Base-by-base conservation (phyloP, 2,797 vertebrate genomes). In the Pseudocheirus occidentalis region DNA sequence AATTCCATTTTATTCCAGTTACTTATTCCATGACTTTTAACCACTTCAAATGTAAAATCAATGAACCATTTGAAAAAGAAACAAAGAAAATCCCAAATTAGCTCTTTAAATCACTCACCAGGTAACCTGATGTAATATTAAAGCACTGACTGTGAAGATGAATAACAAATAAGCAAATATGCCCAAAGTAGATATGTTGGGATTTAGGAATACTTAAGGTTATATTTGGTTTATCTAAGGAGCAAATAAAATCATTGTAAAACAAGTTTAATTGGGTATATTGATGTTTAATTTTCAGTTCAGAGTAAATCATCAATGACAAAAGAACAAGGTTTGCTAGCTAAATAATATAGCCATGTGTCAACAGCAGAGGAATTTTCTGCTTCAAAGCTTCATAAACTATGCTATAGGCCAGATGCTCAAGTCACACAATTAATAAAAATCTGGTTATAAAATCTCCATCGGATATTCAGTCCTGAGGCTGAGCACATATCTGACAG, bases 61-160 rank as follows among this genome's bases (percentile, higher is more conserved):
- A 96, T 21, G 4, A n/a, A 66, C 12, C 14, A 90, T 97, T 92
- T 94, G 90, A 56, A 97, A 97, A 94, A 94, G 87, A 97, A 95
- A 90, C 27, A 96, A 90, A 62, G 13, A 66, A 66, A 95, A 91
- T 91, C 93, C 89, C 34, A 29, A 93, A 90, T 1, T 95, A 34
- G 91, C 96, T 93, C 96, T 90, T 58, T 95, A 16, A 56, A 95
- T 95, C 57, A 89, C 62, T 87, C 95, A 54, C 46, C 92, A 34
- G 12, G 5, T 95, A 28, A 16, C 91, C 13, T 94, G 28, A 1
- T 52, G 1, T 3, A 95, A 97, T 94, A 91, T 89, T 16, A 95
- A 11, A 96, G 90, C 91, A 52, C 24, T 59, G 55, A 5, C n/a
- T 29, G 5, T 21, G 92, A 91, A 91, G 92, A 18, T 31, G 96